Evolutionary conservation across 2,888 invertebrate species (phyloP).

Genomic region (Gibbula magus): DNA sequence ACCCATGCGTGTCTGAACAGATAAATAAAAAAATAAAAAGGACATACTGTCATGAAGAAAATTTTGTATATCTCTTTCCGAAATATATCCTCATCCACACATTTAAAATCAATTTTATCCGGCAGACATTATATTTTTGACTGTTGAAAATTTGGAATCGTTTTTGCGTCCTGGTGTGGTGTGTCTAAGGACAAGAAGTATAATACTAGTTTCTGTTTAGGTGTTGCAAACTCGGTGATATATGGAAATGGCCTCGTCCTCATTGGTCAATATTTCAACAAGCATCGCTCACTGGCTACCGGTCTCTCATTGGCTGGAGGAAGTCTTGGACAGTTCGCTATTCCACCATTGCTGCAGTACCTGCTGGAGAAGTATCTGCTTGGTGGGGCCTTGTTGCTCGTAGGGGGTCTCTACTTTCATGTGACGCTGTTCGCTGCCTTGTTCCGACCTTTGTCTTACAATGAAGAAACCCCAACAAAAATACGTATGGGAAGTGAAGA

Average conservation of each 20-base stretch:
- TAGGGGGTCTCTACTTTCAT: conserved; percentile 59
- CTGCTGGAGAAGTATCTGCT: conserved; percentile 57
- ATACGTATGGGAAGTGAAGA: background rate
- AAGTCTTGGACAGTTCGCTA: conserved; percentile 66
- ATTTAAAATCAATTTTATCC: too few relatives aligned
- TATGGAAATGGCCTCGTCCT: conserved; percentile 67
- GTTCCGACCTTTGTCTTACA: conserved; percentile 56
- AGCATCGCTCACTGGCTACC: conserved; percentile 60
- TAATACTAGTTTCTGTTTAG: too few relatives aligned
- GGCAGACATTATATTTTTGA: too few relatives aligned
- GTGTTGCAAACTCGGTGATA: conserved; percentile 62
- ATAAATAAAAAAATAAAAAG: too few relatives aligned
- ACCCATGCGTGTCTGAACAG: too few relatives aligned
- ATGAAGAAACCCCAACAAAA: conserved; percentile 20
- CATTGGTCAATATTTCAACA: conserved; percentile 64
- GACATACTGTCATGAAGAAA: too few relatives aligned
- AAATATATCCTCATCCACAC: too few relatives aligned
- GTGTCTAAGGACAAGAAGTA: too few relatives aligned
- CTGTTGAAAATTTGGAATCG: too few relatives aligned
- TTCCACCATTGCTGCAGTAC: conserved; percentile 62
- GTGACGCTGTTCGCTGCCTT: conserved; percentile 54
- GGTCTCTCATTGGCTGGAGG: conserved; percentile 63
- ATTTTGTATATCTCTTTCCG: too few relatives aligned
- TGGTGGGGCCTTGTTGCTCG: conserved; percentile 44
- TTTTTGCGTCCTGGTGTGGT: too few relatives aligned